phyloP scores from a whole-genome alignment of 2,113 vertebrate species.

The Xiphophorus maculatus region DNA sequence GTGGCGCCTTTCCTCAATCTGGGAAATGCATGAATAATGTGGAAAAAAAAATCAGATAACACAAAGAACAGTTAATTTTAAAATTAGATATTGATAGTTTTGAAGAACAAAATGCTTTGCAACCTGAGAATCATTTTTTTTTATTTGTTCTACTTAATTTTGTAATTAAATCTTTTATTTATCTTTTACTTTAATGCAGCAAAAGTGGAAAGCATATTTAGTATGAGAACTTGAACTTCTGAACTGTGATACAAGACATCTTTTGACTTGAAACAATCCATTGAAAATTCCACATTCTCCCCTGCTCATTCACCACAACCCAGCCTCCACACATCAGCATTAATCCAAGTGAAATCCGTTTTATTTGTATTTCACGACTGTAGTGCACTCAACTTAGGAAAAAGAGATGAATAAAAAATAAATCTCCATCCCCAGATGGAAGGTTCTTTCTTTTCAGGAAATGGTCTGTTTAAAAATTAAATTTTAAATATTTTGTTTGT shows the following conservation, averaged over 20 bases:
- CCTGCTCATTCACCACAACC: background rate
- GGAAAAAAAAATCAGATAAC: background rate
- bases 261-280: too few relatives aligned
- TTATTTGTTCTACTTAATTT: too few relatives aligned
- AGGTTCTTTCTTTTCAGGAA: background rate
- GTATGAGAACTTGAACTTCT: background rate
- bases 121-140: too few relatives aligned
- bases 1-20: conserved; percentile 90
- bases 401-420: conserved; percentile 26
- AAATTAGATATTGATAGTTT: background rate
- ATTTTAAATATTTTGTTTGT: too few relatives aligned
- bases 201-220: background rate
- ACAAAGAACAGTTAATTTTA: background rate
- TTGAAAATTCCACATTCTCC: background rate
- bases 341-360: conserved; percentile 31
- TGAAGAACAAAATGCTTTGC: background rate
- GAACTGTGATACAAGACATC: background rate
- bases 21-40: conserved; percentile 2
- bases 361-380: conserved; percentile 18
- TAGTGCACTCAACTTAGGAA: conserved; percentile 23
- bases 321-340: conserved; percentile 14
- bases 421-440: background rate
- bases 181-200: too few relatives aligned
- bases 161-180: too few relatives aligned
- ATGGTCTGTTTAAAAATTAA: too few relatives aligned